phyloP scores from a whole-genome alignment of 1,140 invertebrate genomes.

The Zaprionus vittiger region DNA sequence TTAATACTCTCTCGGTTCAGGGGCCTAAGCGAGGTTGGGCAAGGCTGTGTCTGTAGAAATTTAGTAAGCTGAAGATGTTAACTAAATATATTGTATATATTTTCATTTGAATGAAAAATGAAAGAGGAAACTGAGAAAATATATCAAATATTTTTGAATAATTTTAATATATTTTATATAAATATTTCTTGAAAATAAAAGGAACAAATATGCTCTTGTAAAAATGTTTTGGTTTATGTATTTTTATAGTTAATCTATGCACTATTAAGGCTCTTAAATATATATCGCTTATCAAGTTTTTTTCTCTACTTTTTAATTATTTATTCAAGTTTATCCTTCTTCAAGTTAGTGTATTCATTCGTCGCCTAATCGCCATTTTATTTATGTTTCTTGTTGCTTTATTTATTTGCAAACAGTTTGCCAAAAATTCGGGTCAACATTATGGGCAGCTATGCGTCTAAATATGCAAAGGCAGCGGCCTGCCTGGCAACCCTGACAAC shows the following conservation, averaged over 20 bases:
- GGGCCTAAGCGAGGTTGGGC: background rate
- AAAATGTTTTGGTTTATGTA: no score
- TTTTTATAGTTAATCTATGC: no score
- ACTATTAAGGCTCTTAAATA: no score
- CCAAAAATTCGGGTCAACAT: slow-evolving; percentile 82
- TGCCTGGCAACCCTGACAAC: slow-evolving; percentile 7
- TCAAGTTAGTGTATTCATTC: slow-evolving; percentile 42
- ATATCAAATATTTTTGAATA: background rate
- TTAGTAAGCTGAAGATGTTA: background rate
- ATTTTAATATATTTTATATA: background rate
- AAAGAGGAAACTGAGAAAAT: background rate
- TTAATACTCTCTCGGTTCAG: slow-evolving; percentile 23
- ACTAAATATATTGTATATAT: background rate
- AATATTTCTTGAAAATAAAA: background rate
- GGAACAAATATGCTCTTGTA: no score
- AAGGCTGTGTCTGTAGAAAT: background rate
- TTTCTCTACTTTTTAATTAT: no score
- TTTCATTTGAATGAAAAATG: background rate
- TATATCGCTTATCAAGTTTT: no score
- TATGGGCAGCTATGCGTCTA: slow-evolving; percentile 68
- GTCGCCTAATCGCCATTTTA: slow-evolving; percentile 10
- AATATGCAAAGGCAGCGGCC: slow-evolving; percentile 31
- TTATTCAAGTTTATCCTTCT: background rate
- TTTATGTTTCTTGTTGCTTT: slow-evolving; percentile 64
- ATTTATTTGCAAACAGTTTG: slow-evolving; percentile 78